Percentiles rank a stretch among this genome's conserved stretches.
These are phyloP conservation scores for Magallana gigas DNA, from an alignment of 1,140 invertebrate genomes.

Conservation along the genomic window DNA sequence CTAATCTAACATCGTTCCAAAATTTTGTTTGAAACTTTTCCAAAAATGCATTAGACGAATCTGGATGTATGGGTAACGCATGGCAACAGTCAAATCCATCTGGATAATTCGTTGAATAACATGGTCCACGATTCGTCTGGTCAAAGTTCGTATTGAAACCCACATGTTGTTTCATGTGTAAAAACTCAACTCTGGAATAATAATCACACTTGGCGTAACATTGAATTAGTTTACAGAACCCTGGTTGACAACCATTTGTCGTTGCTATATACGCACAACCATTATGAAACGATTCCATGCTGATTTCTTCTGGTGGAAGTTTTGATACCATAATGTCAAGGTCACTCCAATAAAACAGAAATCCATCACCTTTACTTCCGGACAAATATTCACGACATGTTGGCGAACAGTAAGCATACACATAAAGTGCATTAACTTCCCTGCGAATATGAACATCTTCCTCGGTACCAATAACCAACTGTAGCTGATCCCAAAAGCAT, in stretches of 20 bases:
- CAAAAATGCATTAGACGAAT: neutral
- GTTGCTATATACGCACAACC: neutral
- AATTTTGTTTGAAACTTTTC: neutral
- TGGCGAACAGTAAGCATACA: neutral
- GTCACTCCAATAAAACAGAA: neutral
- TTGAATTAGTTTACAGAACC: neutral
- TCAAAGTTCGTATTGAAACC: neutral
- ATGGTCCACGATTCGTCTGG: neutral
- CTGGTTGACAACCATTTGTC: neutral
- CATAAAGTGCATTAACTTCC: neutral
- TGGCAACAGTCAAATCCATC: neutral
- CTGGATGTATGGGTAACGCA: neutral
- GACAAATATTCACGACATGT: neutral
- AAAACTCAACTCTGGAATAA: neutral
- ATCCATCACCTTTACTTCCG: neutral
- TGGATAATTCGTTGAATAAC: neutral
- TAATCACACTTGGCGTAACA: neutral
- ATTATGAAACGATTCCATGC: neutral
- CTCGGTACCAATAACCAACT: neutral
- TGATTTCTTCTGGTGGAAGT: neutral
- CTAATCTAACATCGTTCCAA: neutral
- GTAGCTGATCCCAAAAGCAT: neutral
- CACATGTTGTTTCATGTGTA: neutral
- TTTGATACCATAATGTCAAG: neutral
- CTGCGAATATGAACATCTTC: neutral